Percentiles rank a stretch among this genome's conserved stretches.
Conservation (phyloP, 2,888 invertebrate genomes). For the Hermaeophaga mercurialis region DNA sequence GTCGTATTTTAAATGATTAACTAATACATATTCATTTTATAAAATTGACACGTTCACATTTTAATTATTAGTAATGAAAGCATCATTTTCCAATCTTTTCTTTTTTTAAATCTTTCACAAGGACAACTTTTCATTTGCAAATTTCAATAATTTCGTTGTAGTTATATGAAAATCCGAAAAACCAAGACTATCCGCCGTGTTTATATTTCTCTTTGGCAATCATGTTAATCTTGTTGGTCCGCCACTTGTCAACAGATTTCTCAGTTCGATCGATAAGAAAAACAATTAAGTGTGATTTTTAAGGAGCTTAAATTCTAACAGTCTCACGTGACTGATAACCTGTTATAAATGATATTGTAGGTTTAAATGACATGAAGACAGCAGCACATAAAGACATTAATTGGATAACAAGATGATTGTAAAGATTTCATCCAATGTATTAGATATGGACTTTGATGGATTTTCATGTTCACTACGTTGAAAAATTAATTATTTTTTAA, state of each 20-base stretch:
- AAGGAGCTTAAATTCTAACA: constrained; percentile 13
- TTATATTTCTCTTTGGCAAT: too few species aligned
- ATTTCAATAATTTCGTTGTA: too few species aligned
- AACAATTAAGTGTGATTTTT: constrained; percentile 22
- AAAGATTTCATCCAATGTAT: constrained; percentile 22
- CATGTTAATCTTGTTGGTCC: too few species aligned
- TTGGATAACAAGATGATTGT: constrained; percentile 30
- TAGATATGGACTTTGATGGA: constrained; percentile 14
- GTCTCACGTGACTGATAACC: constrained; percentile 5
- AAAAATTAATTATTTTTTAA: constrained; percentile 3
- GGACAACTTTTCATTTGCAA: too few species aligned
- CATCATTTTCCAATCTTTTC: too few species aligned
- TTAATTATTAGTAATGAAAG: too few species aligned
- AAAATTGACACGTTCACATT: too few species aligned
- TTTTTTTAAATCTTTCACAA: too few species aligned
- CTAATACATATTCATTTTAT: too few species aligned
- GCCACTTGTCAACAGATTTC: background rate
- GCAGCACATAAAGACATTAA: constrained; percentile 35
- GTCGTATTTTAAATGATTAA: constrained; percentile 5
- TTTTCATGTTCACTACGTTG: constrained; percentile 4
- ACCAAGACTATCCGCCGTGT: too few species aligned
- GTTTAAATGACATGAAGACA: constrained; percentile 35
- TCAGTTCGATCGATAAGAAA: constrained; percentile 18
- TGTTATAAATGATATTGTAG: constrained; percentile 22
- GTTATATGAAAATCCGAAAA: too few species aligned